Conservation (phyloP, 1,140 invertebrate genomes). For the Bombus terrestris region DNA sequence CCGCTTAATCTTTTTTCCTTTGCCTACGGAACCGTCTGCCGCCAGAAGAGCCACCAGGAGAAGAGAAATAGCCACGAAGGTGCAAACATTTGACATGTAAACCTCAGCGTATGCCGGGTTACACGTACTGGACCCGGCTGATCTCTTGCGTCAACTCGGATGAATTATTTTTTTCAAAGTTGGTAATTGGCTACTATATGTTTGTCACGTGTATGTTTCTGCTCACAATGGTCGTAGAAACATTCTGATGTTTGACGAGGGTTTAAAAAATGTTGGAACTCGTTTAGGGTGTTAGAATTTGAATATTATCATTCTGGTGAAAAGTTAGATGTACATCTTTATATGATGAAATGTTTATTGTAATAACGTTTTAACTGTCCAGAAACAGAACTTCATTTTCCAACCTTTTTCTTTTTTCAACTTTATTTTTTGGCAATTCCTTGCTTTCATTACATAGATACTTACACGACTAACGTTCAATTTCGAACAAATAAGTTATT, state of each 20-base stretch:
- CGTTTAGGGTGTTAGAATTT: neutral
- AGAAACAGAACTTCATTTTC: no score
- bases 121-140: no score
- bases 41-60: neutral
- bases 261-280: neutral
- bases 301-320: neutral
- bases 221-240: neutral
- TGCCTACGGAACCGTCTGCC: conserved; percentile 14
- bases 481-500: no score
- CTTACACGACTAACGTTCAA: no score
- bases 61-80: conserved; percentile 18
- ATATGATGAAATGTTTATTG: no score
- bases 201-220: neutral
- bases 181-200: neutral
- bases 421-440: no score
- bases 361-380: no score
- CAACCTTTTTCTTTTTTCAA: no score
- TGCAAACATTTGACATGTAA: conserved; percentile 36
- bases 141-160: neutral
- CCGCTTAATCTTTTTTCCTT: conserved; percentile 49
- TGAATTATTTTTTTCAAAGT: neutral
- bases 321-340: no score
- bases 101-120: neutral
- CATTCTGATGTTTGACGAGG: neutral
- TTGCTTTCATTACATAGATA: no score